Percentiles rank a stretch among this genome's conserved stretches.
Conservation (phyloP, 2,888 invertebrate species). For the Saturnia pavonia region DNA sequence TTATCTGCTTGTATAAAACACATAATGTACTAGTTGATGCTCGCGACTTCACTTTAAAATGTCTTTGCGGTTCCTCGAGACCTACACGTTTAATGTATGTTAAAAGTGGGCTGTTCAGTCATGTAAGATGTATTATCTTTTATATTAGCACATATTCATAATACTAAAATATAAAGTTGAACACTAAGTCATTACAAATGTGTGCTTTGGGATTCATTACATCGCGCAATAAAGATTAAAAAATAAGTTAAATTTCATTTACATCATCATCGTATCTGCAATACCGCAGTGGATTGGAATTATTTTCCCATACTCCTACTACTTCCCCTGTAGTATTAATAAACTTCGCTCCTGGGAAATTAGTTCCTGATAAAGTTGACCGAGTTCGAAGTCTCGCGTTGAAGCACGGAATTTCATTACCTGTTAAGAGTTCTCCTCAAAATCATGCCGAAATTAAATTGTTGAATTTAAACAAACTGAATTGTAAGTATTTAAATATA, state of each 20-base stretch:
- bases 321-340: not conserved
- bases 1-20: too few relatives aligned
- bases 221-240: not conserved
- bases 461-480: not conserved
- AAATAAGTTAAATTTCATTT: not conserved
- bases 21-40: too few relatives aligned
- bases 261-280: not conserved
- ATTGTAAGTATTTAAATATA: not conserved
- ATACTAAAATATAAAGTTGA: too few relatives aligned
- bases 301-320: not conserved
- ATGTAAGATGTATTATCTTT: too few relatives aligned
- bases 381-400: not conserved
- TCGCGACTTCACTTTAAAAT: too few relatives aligned
- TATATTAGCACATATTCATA: too few relatives aligned
- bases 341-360: slow-evolving; percentile 13
- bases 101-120: too few relatives aligned
- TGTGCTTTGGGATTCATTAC: not conserved
- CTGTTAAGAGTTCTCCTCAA: not conserved
- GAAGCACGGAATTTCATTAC: slow-evolving; percentile 10
- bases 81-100: too few relatives aligned
- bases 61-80: too few relatives aligned
- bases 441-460: not conserved
- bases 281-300: not conserved
- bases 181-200: not conserved
- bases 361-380: slow-evolving; percentile 10